Percentiles rank a stretch among this genome's conserved stretches.
phyloP scores from a whole-genome alignment of 2,113 vertebrate genomes.

The Corydoras maculifer region DNA sequence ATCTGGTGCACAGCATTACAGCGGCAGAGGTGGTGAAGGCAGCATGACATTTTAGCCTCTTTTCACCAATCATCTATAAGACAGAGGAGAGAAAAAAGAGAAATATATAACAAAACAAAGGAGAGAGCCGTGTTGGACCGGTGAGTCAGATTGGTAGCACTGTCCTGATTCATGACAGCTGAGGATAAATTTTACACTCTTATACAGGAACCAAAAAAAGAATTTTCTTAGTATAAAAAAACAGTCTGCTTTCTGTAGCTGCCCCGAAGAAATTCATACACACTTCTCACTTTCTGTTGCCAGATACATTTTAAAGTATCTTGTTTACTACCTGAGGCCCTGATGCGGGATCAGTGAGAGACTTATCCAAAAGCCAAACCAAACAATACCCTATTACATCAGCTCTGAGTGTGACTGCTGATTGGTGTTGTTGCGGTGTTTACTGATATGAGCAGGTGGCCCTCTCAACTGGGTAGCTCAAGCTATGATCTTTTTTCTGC shows the following conservation, averaged over 20 bases:
- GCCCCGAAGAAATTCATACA: no score
- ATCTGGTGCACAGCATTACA: conserved; percentile 8
- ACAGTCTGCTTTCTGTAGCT: no score
- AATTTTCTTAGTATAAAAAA: no score
- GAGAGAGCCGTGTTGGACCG: background rate
- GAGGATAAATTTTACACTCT: no score
- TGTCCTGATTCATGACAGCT: no score
- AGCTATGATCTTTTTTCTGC: conserved; percentile 13
- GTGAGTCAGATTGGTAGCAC: no score
- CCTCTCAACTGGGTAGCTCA: conserved; percentile 27
- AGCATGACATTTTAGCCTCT: conserved; percentile 27
- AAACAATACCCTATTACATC: conserved; percentile 2
- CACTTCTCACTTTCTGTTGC: no score
- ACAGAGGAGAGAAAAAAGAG: background rate
- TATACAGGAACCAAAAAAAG: no score
- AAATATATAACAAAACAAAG: background rate
- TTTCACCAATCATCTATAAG: conserved; percentile 3
- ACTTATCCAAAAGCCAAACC: background rate
- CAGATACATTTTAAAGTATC: background rate
- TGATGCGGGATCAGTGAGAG: conserved; percentile 10
- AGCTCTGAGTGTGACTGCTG: background rate
- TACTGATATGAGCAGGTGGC: conserved; percentile 11
- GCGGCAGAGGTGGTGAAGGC: conserved; percentile 18
- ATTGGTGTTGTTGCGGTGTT: conserved; percentile 26
- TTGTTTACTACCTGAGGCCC: background rate